These are phyloP conservation scores for Drosophila percnosoma DNA, from an alignment of 2,888 invertebrate genomes.

Conservation along the genomic window DNA sequence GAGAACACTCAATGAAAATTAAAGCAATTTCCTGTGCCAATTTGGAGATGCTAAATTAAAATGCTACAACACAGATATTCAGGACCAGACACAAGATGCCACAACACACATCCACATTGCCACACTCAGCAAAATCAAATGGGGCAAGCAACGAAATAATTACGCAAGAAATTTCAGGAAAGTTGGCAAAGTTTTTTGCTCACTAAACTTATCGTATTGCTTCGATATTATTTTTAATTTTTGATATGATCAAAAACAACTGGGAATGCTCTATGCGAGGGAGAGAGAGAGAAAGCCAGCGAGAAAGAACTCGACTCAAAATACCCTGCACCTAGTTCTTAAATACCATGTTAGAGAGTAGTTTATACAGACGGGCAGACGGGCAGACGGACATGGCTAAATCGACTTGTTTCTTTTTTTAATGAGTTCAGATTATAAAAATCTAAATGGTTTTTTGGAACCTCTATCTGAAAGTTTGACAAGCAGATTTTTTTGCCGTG, in stretches of 20 bases:
- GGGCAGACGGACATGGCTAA: too few species aligned
- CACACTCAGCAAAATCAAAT: slow-evolving; percentile 1
- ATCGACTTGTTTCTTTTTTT: not conserved
- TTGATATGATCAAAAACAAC: not conserved
- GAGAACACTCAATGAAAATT: slow-evolving; percentile 76
- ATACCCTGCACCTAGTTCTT: not conserved
- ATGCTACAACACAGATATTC: slow-evolving; percentile 32
- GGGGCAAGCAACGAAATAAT: not conserved
- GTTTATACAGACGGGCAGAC: not conserved
- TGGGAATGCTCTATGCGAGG: not conserved
- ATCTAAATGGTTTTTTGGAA: not conserved
- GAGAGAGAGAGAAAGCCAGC: not conserved
- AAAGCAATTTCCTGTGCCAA: slow-evolving; percentile 80
- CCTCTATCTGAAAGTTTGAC: not conserved
- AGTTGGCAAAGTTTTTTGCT: not conserved
- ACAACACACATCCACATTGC: not conserved
- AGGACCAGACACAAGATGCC: slow-evolving; percentile 19
- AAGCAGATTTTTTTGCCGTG: not conserved
- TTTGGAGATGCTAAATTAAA: slow-evolving; percentile 76
- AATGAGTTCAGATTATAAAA: not conserved
- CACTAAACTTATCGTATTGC: not conserved
- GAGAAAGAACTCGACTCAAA: not conserved
- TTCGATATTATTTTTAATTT: not conserved
- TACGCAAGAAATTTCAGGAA: not conserved
- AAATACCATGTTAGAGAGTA: not conserved